phyloP scores from a whole-genome alignment of 2,113 vertebrate species.

The Pithys albifrons region DNA sequence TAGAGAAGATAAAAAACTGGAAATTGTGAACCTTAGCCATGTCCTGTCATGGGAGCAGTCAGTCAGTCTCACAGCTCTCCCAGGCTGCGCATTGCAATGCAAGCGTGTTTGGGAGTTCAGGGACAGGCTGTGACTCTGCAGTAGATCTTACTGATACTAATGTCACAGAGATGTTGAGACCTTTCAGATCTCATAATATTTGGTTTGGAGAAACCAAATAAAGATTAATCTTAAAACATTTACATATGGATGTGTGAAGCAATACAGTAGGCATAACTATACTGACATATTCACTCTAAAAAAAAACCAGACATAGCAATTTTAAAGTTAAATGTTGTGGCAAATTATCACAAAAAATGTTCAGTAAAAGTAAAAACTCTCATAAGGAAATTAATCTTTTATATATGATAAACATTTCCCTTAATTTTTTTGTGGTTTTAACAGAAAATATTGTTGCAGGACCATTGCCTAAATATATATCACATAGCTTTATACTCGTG shows the following conservation, averaged over 20 bases:
- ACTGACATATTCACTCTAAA: background rate
- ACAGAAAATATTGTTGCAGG: background rate
- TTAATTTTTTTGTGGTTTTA: background rate
- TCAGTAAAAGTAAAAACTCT: background rate
- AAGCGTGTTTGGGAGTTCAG: background rate
- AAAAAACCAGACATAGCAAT: background rate
- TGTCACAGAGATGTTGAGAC: background rate
- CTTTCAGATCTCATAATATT: background rate
- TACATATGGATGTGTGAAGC: background rate
- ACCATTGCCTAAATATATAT: background rate
- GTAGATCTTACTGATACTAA: background rate
- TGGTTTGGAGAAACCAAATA: background rate
- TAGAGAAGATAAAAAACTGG: background rate
- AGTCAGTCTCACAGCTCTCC: background rate
- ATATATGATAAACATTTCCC: background rate
- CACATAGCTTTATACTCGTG: background rate
- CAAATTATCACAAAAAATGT: background rate
- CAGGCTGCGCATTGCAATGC: background rate
- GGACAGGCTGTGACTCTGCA: background rate
- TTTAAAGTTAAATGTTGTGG: background rate
- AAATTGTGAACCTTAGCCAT: background rate
- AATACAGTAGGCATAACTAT: background rate
- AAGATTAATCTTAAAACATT: background rate
- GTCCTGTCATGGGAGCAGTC: background rate
- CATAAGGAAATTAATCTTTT: background rate